Conservation (phyloP, 2,888 invertebrate genomes). For the Globia sparganii region DNA sequence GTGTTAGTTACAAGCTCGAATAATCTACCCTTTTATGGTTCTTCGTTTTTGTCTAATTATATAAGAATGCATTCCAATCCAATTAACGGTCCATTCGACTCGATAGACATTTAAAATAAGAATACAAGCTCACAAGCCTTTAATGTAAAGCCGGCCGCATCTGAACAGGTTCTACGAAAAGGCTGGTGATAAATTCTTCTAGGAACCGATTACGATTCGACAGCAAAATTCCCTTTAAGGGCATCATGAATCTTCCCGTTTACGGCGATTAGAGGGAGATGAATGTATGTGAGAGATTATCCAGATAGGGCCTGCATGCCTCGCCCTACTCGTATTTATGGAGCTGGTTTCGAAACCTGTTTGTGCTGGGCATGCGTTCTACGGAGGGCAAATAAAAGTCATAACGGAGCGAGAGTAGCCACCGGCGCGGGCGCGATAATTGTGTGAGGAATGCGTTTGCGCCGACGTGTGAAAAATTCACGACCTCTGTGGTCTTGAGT, state of each 20-base stretch:
- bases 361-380: slow-evolving; percentile 71
- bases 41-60: slow-evolving; percentile 49
- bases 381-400: slow-evolving; percentile 85
- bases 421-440: slow-evolving; percentile 71
- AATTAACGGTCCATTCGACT: slow-evolving; percentile 69
- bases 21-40: slow-evolving; percentile 44
- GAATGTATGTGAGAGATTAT: slow-evolving; percentile 82
- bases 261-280: slow-evolving; percentile 84
- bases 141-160: slow-evolving; percentile 67
- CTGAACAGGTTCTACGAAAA: slow-evolving; percentile 77
- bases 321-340: slow-evolving; percentile 78
- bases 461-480: slow-evolving; percentile 72
- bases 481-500: slow-evolving; percentile 65
- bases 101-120: slow-evolving; percentile 67
- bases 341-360: slow-evolving; percentile 79
- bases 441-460: slow-evolving; percentile 82
- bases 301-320: slow-evolving; percentile 78
- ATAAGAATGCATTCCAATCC: slow-evolving; percentile 67
- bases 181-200: slow-evolving; percentile 85
- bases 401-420: slow-evolving; percentile 82
- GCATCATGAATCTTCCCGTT: slow-evolving; percentile 82
- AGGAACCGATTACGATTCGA: slow-evolving; percentile 84
- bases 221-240: slow-evolving; percentile 85
- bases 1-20: slow-evolving; percentile 39
- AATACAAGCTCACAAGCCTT: slow-evolving; percentile 63